Base-by-base conservation (phyloP, 2,888 invertebrate species). In the Mimumesa dahlbomi region DNA sequence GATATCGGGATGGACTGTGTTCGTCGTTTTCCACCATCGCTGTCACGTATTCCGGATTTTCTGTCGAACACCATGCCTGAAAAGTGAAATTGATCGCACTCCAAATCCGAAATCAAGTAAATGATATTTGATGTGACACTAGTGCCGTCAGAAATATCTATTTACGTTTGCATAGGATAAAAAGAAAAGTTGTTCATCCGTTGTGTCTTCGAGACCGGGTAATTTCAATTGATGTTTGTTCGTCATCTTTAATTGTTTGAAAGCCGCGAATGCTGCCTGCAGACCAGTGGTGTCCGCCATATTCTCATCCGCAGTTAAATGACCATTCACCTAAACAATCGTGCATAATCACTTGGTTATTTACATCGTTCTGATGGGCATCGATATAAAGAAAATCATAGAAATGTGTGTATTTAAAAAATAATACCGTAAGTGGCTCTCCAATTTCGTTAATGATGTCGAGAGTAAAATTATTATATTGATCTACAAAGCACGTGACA, bases 131-230 rank as follows among this genome's bases (percentile, higher is more conserved):
- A 11, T 7, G 4, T 7, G 4, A 7, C 2, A 34, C 9, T 5
- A 11, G 11, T 34, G n/a, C 2, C n/a, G n/a, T 2, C 9, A 11
- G n/a, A 34, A 7, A 34, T 2, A 11, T 34, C 9, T 14, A 58
- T 62, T 77, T 18, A 80, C 81, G 34, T 74, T 75, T n/a, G 73
- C 76, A 7, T 66, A 78, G 0, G 75, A 54, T 7, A 80, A 53
- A 13, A 81, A 71, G 57, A 81, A 77, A 6, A 81, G 40, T 45
- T 80, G 59, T 18, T 78, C 73, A 21, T 72, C 63, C 2, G 56
- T 54, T 11, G 75, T 43, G 7, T 74, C 9, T 5, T 58, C 73
- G 3, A 80, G 31, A 7, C 73, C 65, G 2, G 75, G 73, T 18
- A 77, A 29, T 14, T 59, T 72, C 4, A 36, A 43, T 46, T 75